Conservation (phyloP, 2,113 vertebrate species). For the Hippocampus zosterae region DNA sequence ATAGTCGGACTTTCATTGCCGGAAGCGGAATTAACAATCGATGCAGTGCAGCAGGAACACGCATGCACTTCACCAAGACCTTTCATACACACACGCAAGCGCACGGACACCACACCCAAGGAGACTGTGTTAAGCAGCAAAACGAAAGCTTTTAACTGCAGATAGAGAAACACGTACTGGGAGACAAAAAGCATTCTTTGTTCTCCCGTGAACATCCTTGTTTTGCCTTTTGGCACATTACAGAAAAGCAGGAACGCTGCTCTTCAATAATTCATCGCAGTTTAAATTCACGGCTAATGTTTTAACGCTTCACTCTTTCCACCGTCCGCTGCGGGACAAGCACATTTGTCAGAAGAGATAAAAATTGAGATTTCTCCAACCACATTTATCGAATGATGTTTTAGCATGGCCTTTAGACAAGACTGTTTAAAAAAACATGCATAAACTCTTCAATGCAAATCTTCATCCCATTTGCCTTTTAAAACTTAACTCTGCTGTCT, state of each 20-base stretch:
- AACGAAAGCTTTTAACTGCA: neutral
- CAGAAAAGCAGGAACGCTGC: conserved; percentile 30
- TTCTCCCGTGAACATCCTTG: conserved; percentile 29
- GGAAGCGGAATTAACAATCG: conserved; percentile 2
- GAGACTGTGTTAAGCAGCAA: neutral
- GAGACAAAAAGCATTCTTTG: conserved; percentile 32
- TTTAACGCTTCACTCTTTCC: conserved; percentile 39
- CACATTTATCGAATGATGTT: neutral
- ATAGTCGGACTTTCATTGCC: conserved; percentile 2
- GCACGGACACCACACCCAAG: neutral
- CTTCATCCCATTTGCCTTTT: neutral
- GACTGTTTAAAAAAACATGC: neutral
- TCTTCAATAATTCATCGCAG: conserved; percentile 56
- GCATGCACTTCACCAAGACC: neutral
- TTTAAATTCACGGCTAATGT: conserved; percentile 52
- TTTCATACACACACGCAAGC: neutral
- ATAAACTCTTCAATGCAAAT: neutral
- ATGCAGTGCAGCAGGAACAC: conserved; percentile 11
- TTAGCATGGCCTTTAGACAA: neutral
- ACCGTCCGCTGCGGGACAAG: conserved; percentile 24
- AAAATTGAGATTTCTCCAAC: neutral
- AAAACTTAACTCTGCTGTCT: neutral
- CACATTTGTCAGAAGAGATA: neutral
- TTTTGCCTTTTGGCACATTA: conserved; percentile 48
- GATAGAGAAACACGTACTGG: neutral